A percentile compares a stretch with the other conserved stretches of the same genome.
Conservation (phyloP, 2,888 invertebrate genomes). For the Drosophila lutescens region DNA sequence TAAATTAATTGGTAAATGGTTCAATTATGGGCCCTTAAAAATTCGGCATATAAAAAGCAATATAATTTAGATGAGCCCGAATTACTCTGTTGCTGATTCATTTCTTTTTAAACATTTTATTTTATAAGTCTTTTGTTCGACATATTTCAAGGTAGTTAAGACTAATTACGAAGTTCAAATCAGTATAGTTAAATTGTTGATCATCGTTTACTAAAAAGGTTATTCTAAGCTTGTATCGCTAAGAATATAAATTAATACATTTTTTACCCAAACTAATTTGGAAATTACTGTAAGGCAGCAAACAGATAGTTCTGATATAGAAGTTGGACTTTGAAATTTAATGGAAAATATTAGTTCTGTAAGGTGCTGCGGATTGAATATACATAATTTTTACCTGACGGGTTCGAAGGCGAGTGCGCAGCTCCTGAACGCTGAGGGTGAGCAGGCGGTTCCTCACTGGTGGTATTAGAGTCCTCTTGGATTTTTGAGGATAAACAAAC, state of each 20-base stretch:
- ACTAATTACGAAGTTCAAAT: not conserved
- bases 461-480: constrained; percentile 43
- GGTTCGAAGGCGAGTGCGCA: constrained; percentile 58
- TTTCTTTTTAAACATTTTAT: too few relatives aligned
- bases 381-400: constrained; percentile 65
- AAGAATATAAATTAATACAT: too few relatives aligned
- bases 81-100: not conserved
- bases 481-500: constrained; percentile 6
- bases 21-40: constrained; percentile 1
- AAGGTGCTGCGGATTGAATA: not conserved
- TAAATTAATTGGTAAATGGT: not conserved
- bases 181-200: too few relatives aligned
- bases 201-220: too few relatives aligned
- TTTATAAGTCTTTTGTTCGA: too few relatives aligned
- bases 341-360: not conserved
- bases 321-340: constrained; percentile 1
- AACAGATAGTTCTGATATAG: not conserved
- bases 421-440: constrained; percentile 57
- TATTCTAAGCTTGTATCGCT: too few relatives aligned
- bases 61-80: not conserved
- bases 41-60: not conserved
- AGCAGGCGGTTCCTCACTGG: constrained; percentile 63
- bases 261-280: too few relatives aligned
- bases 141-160: not conserved
- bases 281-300: too few relatives aligned